Evolutionary conservation across 1,140 invertebrate genomes (phyloP).

Genomic region (Drosophila albomicans): DNA sequence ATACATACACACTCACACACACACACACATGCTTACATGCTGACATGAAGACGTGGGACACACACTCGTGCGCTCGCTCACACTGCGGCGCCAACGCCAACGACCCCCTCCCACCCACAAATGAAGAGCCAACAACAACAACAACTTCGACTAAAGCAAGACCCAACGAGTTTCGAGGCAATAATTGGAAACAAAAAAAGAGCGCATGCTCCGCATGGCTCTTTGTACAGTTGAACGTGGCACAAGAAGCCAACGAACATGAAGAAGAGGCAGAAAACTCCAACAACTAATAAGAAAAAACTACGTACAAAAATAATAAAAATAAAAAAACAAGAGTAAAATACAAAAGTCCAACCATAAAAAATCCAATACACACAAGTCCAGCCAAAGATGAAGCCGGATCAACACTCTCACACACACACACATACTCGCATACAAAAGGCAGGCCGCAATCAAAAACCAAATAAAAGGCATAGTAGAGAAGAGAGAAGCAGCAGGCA

Average conservation of each 20-base stretch:
- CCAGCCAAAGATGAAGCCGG: slow-evolving; percentile 51
- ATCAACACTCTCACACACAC: slow-evolving; percentile 15
- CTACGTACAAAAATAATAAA: slow-evolving; percentile 42
- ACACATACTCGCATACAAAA: slow-evolving; percentile 24
- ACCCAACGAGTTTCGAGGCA: slow-evolving; percentile 50
- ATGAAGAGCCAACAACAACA: slow-evolving; percentile 10
- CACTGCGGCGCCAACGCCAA: slow-evolving; percentile 52
- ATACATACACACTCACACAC: slow-evolving; percentile 37
- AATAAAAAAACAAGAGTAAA: slow-evolving; percentile 25
- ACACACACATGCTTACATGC: slow-evolving; percentile 4
- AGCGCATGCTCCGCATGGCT: slow-evolving; percentile 70
- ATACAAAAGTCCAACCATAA: slow-evolving; percentile 34
- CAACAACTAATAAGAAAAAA: slow-evolving; percentile 68
- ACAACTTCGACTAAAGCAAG: slow-evolving; percentile 17
- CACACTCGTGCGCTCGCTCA: slow-evolving; percentile 62
- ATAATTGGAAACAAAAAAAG: slow-evolving; percentile 66
- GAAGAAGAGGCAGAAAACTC: slow-evolving; percentile 34
- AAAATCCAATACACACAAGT: slow-evolving; percentile 36
- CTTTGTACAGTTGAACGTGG: slow-evolving; percentile 71
- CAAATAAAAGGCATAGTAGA: slow-evolving; percentile 56
- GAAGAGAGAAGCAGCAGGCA: slow-evolving; percentile 58
- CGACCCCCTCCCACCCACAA: slow-evolving; percentile 28
- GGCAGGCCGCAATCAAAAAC: slow-evolving; percentile 37
- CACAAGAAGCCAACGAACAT: slow-evolving; percentile 16
- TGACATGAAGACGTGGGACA: slow-evolving; percentile 28